phyloP scores from a whole-genome alignment of 2,797 vertebrate species.

The Otus scops region DNA sequence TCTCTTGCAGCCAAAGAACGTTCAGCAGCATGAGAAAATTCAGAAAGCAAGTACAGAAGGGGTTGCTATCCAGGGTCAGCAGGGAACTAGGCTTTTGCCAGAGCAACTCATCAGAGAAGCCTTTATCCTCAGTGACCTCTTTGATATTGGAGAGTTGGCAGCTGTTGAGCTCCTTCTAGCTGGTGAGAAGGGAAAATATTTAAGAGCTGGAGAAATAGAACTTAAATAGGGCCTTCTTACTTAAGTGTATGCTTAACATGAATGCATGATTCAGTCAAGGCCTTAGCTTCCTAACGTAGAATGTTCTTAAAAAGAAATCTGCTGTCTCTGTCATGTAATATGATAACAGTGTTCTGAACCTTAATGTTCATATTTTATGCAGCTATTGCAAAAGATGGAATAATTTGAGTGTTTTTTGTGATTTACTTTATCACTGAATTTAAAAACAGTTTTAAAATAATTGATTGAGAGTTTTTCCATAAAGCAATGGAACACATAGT shows the following conservation, averaged over 20 bases:
- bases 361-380: neutral
- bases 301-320: neutral
- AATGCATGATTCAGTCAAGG: neutral
- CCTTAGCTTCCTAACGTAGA: neutral
- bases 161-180: conserved; percentile 95
- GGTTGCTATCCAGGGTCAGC: conserved; percentile 94
- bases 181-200: conserved; percentile 77
- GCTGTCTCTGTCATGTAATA: neutral
- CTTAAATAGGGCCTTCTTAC: neutral
- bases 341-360: neutral
- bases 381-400: neutral
- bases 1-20: conserved; percentile 88
- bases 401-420: neutral
- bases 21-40: conserved; percentile 94
- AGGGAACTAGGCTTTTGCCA: conserved; percentile 91
- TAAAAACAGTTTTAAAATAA: neutral
- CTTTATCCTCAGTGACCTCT: conserved; percentile 97
- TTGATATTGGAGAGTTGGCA: conserved; percentile 93
- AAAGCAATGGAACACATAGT: neutral
- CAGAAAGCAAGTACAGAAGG: conserved; percentile 97
- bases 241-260: neutral
- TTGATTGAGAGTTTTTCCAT: neutral
- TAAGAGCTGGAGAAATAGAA: neutral
- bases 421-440: neutral
- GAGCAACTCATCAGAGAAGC: conserved; percentile 94